Conservation (phyloP, 2,888 invertebrate species). For the Leucophora obtusa region DNA sequence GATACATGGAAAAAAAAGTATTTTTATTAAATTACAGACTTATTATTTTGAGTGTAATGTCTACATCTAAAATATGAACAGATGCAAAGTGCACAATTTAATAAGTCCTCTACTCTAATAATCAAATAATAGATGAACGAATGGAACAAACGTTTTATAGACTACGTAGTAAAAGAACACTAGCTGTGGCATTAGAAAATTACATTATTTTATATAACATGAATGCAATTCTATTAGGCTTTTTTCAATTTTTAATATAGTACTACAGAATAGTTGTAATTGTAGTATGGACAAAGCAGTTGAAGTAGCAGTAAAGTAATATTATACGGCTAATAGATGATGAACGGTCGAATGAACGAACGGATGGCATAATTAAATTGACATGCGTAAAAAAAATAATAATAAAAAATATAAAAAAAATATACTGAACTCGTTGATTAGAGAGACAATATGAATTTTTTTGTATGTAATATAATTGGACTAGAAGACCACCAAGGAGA, state of each 20-base stretch:
- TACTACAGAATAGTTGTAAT: not conserved
- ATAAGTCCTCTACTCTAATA: conserved; percentile 19
- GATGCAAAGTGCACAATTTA: conserved; percentile 50
- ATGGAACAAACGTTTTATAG: no score
- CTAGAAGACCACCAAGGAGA: conserved; percentile 1
- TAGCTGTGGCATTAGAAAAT: conserved; percentile 49
- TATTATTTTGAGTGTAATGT: no score
- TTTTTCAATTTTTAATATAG: not conserved
- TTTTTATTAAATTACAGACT: no score
- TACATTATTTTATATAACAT: conserved; percentile 42
- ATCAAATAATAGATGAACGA: not conserved
- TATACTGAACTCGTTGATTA: conserved; percentile 18
- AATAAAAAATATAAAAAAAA: conserved; percentile 16
- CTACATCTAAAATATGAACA: not conserved
- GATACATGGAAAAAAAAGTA: no score
- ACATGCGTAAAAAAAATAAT: conserved; percentile 39
- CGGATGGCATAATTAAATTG: conserved; percentile 61
- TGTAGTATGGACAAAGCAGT: not conserved
- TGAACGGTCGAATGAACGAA: conserved; percentile 24
- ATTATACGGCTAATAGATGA: conserved; percentile 18
- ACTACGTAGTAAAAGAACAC: conserved; percentile 5
- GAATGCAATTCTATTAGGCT: conserved; percentile 49
- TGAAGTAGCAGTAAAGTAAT: not conserved
- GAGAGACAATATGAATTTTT: conserved; percentile 37
- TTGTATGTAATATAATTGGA: not conserved